Evolutionary conservation across 2,797 vertebrate species (phyloP).

Genomic region (Coregonus suidteri): DNA sequence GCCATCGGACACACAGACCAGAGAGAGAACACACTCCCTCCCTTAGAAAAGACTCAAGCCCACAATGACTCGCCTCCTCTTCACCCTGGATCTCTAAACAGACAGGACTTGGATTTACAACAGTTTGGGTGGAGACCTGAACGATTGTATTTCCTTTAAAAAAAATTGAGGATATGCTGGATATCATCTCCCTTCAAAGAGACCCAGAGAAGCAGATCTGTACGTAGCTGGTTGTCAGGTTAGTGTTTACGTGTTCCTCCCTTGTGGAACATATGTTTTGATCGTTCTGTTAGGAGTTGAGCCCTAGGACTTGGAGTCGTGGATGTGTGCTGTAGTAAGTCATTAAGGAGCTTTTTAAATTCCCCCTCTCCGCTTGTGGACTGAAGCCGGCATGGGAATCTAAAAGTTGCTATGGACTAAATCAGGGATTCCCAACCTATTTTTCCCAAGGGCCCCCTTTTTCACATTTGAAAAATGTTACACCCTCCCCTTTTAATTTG

Average conservation of each 20-base stretch:
- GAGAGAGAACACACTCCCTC: slow-evolving; percentile 45
- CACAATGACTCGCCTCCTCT: slow-evolving; percentile 41
- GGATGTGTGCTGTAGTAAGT: background rate
- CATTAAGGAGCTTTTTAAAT: background rate
- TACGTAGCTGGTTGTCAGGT: slow-evolving; percentile 42
- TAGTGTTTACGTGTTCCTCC: slow-evolving; percentile 29
- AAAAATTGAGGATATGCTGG: slow-evolving; percentile 65
- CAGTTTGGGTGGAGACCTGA: slow-evolving; percentile 25
- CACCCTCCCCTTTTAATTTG: too few species aligned
- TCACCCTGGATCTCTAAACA: slow-evolving; percentile 36
- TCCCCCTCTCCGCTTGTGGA: background rate
- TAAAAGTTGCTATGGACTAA: too few species aligned
- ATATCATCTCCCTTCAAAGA: slow-evolving; percentile 42
- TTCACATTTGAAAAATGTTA: too few species aligned
- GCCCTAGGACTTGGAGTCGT: background rate
- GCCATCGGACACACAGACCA: slow-evolving; percentile 43
- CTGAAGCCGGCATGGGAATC: too few species aligned
- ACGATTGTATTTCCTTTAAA: slow-evolving; percentile 16
- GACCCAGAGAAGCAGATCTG: slow-evolving; percentile 31
- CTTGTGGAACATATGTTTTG: background rate
- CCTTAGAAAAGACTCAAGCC: slow-evolving; percentile 45
- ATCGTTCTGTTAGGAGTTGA: background rate
- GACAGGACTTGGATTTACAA: slow-evolving; percentile 3
- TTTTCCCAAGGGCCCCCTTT: too few species aligned
- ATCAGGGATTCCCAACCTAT: too few species aligned